A percentile compares a stretch with the other conserved stretches of the same genome.
Conservation (phyloP, 2,888 invertebrate genomes). For the Eilema sororculum region DNA sequence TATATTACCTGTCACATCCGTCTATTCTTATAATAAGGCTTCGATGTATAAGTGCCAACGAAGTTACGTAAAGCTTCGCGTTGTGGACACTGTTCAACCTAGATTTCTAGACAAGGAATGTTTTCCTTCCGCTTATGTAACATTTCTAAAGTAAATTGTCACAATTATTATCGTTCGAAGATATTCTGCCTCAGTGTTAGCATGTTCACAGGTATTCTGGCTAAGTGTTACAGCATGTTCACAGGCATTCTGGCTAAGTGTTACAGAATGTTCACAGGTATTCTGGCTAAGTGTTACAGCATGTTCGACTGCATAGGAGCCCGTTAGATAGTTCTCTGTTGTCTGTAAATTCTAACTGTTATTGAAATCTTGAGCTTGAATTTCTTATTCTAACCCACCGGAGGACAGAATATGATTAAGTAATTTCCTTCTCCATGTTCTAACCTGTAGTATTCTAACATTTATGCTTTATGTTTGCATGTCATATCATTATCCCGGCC, state of each 20-base stretch:
- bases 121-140: slow-evolving; percentile 14
- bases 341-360: not conserved
- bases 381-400: not conserved
- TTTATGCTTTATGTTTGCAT: not conserved
- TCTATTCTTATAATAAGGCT: not conserved
- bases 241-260: not conserved
- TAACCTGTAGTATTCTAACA: not conserved
- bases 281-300: not conserved
- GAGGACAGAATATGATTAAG: too few relatives aligned
- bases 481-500: not conserved
- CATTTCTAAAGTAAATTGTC: slow-evolving; percentile 8
- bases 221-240: not conserved
- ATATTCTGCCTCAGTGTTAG: not conserved
- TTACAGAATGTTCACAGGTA: not conserved
- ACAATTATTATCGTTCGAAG: slow-evolving; percentile 2
- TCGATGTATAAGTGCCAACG: not conserved
- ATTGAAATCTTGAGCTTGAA: not conserved
- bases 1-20: not conserved
- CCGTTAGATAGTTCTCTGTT: not conserved
- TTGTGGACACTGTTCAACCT: not conserved
- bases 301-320: not conserved
- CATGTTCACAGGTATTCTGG: too few relatives aligned
- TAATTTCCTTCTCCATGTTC: too few relatives aligned
- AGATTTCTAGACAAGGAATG: slow-evolving; percentile 3
- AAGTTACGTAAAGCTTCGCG: not conserved